Base-by-base conservation (phyloP, 2,888 invertebrate species). In the Sialis fuliginosa region DNA sequence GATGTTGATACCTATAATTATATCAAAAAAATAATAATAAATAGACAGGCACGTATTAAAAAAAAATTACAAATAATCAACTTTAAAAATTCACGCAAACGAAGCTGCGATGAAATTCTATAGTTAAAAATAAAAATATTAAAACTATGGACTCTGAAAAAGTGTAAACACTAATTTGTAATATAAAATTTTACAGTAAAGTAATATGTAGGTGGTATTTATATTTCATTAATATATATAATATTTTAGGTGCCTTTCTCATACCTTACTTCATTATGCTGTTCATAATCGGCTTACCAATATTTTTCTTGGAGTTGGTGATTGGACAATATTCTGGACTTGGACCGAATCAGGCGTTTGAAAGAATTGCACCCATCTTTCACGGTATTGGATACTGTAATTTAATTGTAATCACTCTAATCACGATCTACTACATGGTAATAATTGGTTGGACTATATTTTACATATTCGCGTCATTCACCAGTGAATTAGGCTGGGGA, bases 381-480 rank as follows among this genome's bases (percentile, higher is more conserved):
- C 66, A 64, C 54, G 77, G 77, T 1, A 62, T 80, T 2, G 80
- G 80, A 1, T 75, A 77, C 56, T 78, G 78, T 53, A 81, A 80
- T 1, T 64, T 84, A 51, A 70, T 80, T 35, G 77, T 83, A 30
- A 79, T 86, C 37, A 70, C 71, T n/a, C 65, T 82, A 39, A 76
- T 84, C 45, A 77, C 77, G 12, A 72, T 84, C 53, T 86, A 85
- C 60, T 86, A 85, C 64, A 86, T 84, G 77, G 75, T 85, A 35
- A 81, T 86, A 50, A 80, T 85, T 41, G 74, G 80, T 1, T 86
- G 85, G 80, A 79, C 81, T 0, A 62, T 82, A 13, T 83, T 81
- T 60, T 87, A 85, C 61, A 78, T 79, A 33, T 75, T 79, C 45
- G 77, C 79, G 1, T 83, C 84, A 0, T 73, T 85, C 51, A 66